phyloP scores from a whole-genome alignment of 2,888 invertebrate species.

The Pocota personata region DNA sequence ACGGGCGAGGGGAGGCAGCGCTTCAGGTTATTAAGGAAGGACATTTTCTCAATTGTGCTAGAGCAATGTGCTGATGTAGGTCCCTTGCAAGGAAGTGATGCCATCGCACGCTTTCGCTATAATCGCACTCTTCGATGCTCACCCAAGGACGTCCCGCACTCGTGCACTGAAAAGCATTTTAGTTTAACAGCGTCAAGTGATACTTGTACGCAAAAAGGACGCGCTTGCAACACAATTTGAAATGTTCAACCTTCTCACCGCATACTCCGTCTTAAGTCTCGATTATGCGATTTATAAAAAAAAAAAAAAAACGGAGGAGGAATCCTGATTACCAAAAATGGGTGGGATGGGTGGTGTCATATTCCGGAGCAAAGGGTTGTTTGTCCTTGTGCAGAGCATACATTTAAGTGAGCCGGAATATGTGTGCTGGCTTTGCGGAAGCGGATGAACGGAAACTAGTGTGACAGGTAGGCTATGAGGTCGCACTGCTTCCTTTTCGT shows the following conservation, averaged over 20 bases:
- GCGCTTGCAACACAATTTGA: constrained; percentile 58
- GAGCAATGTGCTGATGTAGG: constrained; percentile 63
- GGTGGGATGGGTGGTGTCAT: constrained; percentile 32
- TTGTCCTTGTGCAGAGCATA: constrained; percentile 69
- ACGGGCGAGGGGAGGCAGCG: constrained; percentile 24
- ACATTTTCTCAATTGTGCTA: constrained; percentile 60
- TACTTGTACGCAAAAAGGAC: constrained; percentile 39
- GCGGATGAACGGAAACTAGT: constrained; percentile 73
- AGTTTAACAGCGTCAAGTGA: constrained; percentile 40
- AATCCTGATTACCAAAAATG: constrained; percentile 64
- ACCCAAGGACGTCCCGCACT: constrained; percentile 55
- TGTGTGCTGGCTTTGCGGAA: constrained; percentile 67
- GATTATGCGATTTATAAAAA: constrained; percentile 54
- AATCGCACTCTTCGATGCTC: constrained; percentile 59
- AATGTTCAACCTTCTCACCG: constrained; percentile 60
- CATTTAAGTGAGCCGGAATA: constrained; percentile 52
- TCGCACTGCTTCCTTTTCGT: constrained; percentile 71
- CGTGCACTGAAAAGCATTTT: constrained; percentile 35
- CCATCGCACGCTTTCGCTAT: constrained; percentile 39
- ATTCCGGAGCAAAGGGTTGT: constrained; percentile 65
- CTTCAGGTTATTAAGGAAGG: constrained; percentile 67
- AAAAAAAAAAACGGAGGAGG: constrained; percentile 13
- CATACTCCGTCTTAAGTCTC: constrained; percentile 63
- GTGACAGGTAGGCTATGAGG: constrained; percentile 73
- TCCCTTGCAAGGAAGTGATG: constrained; percentile 58